Evolutionary conservation across 2,797 vertebrate species (phyloP).

Genomic region (Bovichtus diacanthus): DNA sequence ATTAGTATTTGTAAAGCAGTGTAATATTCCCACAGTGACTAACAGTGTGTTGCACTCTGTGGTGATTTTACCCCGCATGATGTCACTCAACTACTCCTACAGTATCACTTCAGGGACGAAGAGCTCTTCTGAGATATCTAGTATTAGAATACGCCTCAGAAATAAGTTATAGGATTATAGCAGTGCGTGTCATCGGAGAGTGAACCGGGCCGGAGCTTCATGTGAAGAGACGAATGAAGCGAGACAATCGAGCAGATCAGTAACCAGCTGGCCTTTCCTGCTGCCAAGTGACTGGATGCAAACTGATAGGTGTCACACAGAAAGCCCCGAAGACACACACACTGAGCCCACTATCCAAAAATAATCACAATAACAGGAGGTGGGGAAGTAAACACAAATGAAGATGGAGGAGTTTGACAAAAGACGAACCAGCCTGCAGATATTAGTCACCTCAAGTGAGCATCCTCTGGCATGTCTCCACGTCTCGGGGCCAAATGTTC

Average conservation of each 20-base stretch:
- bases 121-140: constrained; percentile 42
- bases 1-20: neutral
- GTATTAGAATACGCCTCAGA: constrained; percentile 44
- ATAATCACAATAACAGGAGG: constrained; percentile 44
- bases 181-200: constrained; percentile 44
- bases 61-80: constrained; percentile 61
- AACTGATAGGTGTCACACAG: constrained; percentile 72
- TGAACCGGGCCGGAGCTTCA: constrained; percentile 1
- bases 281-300: constrained; percentile 62
- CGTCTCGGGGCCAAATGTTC: neutral
- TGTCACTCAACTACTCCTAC: constrained; percentile 45
- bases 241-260: constrained; percentile 59
- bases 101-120: constrained; percentile 53
- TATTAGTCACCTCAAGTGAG: constrained; percentile 4
- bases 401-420: constrained; percentile 13
- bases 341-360: constrained; percentile 39
- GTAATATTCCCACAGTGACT: constrained; percentile 27
- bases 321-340: constrained; percentile 54
- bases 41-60: constrained; percentile 18
- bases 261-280: constrained; percentile 59
- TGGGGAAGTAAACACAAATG: constrained; percentile 18
- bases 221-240: constrained; percentile 47
- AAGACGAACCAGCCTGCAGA: constrained; percentile 17
- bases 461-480: neutral
- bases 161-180: constrained; percentile 53